Conservation (phyloP, 2,888 invertebrate species). For the Pollenia amentaria region DNA sequence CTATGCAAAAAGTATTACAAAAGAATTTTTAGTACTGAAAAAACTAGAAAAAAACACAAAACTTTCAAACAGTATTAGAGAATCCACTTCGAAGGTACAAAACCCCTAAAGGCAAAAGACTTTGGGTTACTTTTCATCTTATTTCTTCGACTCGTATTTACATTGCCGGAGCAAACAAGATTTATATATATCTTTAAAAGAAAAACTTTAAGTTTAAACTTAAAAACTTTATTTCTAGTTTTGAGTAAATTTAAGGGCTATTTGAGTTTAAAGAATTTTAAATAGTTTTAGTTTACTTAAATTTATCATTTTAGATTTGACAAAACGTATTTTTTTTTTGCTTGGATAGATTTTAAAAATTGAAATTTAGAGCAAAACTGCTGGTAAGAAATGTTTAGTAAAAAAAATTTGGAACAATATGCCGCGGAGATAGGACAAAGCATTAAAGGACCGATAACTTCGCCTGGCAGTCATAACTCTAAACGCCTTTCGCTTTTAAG, state of each 20-base stretch:
- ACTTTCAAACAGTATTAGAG: conserved; percentile 53
- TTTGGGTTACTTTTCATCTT: conserved; percentile 60
- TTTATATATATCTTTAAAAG: not conserved
- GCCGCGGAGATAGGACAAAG: no score
- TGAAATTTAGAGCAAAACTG: no score
- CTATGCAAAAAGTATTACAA: conserved; percentile 64
- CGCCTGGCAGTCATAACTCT: no score
- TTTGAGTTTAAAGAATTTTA: no score
- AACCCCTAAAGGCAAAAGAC: conserved; percentile 50
- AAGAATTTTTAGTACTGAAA: conserved; percentile 53
- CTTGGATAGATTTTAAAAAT: no score
- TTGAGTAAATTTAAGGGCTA: not conserved
- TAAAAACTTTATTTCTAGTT: not conserved
- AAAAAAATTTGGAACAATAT: no score
- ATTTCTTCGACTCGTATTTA: conserved; percentile 10
- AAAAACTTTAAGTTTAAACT: conserved; percentile 11
- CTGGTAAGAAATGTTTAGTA: no score
- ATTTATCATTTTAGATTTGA: no score
- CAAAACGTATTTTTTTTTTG: no score
- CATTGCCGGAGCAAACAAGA: not conserved
- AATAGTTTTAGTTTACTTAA: no score
- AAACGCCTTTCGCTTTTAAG: no score
- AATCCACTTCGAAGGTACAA: conserved; percentile 60
- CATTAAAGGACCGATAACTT: no score
- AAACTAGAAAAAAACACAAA: conserved; percentile 12